Evolutionary conservation across 2,113 vertebrate genomes (phyloP).

Genomic region (Jacana jacana): DNA sequence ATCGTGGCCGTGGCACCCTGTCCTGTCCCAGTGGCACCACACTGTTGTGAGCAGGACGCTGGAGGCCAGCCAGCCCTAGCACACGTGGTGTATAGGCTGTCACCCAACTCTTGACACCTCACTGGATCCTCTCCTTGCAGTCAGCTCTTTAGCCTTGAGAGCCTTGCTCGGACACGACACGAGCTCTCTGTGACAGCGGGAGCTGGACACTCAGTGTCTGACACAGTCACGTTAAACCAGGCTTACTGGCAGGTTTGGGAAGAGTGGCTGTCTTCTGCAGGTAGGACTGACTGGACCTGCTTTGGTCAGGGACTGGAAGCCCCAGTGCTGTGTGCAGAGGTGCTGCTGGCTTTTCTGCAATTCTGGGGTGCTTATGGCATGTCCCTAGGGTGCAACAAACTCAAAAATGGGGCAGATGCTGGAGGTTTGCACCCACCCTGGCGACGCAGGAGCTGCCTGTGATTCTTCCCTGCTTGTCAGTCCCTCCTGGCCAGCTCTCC

Average conservation of each 20-base stretch:
- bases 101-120: not conserved
- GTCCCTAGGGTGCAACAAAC: not conserved
- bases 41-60: not conserved
- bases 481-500: not conserved
- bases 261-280: not conserved
- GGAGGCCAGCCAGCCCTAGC: not conserved
- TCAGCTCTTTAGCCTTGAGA: not conserved
- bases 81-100: not conserved
- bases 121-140: not conserved
- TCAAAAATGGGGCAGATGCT: not conserved
- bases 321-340: not conserved
- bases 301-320: not conserved
- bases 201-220: not conserved
- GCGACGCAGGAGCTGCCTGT: not conserved
- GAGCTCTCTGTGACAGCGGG: rapidly evolving
- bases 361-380: rapidly evolving
- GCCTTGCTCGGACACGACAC: not conserved
- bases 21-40: not conserved
- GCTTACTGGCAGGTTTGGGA: not conserved
- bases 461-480: not conserved
- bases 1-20: not conserved
- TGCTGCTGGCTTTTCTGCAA: not conserved
- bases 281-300: not conserved
- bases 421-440: not conserved
- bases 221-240: not conserved